Evolutionary conservation across 2,797 vertebrate species (phyloP).

Genomic region (Myoxocephalus aenaeus): DNA sequence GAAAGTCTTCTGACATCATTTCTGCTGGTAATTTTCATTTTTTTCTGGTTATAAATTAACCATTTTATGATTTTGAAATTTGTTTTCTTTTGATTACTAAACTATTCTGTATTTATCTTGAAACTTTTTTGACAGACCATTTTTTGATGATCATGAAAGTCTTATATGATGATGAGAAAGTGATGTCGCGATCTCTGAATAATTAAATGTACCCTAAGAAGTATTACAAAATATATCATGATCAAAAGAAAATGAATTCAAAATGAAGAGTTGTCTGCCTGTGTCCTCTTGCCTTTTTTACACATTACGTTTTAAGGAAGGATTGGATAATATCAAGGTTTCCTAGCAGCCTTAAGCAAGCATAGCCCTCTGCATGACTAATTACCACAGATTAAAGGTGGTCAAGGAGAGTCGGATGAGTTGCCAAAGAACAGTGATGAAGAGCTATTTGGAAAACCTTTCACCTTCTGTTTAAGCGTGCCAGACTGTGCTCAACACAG

Average conservation of each 20-base stretch:
- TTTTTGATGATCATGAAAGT: no score
- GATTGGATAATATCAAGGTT: background rate
- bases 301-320: conserved; percentile 10
- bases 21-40: no score
- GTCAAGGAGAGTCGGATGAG: conserved; percentile 45
- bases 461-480: conserved; percentile 10
- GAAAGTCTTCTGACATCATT: no score
- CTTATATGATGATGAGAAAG: no score
- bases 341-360: conserved; percentile 1
- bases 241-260: no score
- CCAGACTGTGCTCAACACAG: background rate
- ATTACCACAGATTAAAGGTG: conserved; percentile 61
- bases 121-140: no score
- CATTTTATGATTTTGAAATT: background rate
- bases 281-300: background rate
- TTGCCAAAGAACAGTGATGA: conserved; percentile 19
- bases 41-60: background rate
- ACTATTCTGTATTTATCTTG: no score
- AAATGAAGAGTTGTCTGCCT: background rate
- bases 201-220: no score
- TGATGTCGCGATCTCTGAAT: no score
- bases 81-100: no score
- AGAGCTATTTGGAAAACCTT: conserved; percentile 39
- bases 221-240: no score
- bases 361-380: conserved; percentile 27